Conservation (phyloP, 2,888 invertebrate genomes). For the Synanthedon tipuliformis region DNA sequence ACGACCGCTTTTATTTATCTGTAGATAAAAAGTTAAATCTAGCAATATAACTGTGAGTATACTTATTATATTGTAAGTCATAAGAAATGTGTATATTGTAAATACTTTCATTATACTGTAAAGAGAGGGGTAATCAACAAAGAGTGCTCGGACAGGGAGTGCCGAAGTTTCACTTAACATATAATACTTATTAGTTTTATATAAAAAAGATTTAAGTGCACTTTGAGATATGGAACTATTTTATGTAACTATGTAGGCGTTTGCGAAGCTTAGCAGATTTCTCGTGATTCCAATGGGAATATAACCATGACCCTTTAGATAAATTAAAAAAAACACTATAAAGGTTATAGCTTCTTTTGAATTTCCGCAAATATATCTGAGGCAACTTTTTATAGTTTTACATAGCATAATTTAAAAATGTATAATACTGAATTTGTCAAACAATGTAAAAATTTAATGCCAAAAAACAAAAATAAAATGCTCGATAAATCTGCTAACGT, state of each 20-base stretch:
- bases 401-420: too few species aligned
- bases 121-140: constrained; percentile 49
- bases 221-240: constrained; percentile 65
- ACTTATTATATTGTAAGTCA: constrained; percentile 46
- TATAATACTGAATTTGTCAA: background rate
- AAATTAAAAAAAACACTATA: too few species aligned
- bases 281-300: constrained; percentile 3
- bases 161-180: constrained; percentile 35
- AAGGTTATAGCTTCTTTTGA: too few species aligned
- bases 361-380: too few species aligned
- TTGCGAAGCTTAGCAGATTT: constrained; percentile 22
- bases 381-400: too few species aligned
- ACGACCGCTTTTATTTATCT: constrained; percentile 41
- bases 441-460: too few species aligned
- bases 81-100: constrained; percentile 58
- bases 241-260: constrained; percentile 13
- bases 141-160: constrained; percentile 42
- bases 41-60: constrained; percentile 55
- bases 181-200: constrained; percentile 57
- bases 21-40: constrained; percentile 63
- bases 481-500: constrained; percentile 24
- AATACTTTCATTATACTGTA: constrained; percentile 62
- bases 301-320: too few species aligned
- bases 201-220: constrained; percentile 62
- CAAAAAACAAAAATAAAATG: constrained; percentile 7